Evolutionary conservation across 2,888 invertebrate species (phyloP).

Genomic region (Celastrina argiolus): DNA sequence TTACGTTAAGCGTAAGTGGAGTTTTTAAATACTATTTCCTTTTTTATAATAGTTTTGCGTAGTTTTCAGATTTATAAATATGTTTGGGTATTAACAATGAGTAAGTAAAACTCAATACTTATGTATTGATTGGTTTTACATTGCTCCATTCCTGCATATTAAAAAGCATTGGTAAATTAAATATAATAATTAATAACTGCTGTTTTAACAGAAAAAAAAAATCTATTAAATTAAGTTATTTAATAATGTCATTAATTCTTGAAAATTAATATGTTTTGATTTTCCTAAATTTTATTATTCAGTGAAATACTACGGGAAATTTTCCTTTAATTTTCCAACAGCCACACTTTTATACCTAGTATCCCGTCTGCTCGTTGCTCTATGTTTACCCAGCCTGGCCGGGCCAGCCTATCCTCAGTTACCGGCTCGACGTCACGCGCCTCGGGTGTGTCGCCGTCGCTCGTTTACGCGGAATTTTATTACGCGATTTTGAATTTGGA

Average conservation of each 20-base stretch:
- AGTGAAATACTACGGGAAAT: not conserved
- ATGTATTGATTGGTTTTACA: no score
- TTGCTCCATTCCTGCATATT: no score
- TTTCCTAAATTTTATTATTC: not conserved
- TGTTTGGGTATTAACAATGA: no score
- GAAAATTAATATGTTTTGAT: no score
- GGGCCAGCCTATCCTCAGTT: constrained; percentile 69
- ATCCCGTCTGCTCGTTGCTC: constrained; percentile 41
- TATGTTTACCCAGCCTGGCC: constrained; percentile 63
- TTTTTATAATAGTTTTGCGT: not conserved
- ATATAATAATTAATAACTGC: no score
- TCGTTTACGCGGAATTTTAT: constrained; percentile 39
- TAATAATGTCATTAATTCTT: no score
- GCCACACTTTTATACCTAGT: not conserved
- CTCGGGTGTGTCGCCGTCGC: constrained; percentile 26
- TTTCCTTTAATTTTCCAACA: not conserved
- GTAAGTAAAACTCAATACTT: no score
- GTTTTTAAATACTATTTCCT: constrained; percentile 1
- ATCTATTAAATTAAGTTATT: no score
- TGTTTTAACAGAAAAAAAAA: no score
- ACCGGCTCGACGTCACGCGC: constrained; percentile 48
- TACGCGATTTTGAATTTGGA: constrained; percentile 43
- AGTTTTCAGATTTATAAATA: not conserved
- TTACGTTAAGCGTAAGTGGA: not conserved
- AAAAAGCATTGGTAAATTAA: no score